A percentile compares a stretch with the other conserved stretches of the same genome.
phyloP scores from a whole-genome alignment of 2,888 invertebrate genomes.

The Nymphalis urticae region DNA sequence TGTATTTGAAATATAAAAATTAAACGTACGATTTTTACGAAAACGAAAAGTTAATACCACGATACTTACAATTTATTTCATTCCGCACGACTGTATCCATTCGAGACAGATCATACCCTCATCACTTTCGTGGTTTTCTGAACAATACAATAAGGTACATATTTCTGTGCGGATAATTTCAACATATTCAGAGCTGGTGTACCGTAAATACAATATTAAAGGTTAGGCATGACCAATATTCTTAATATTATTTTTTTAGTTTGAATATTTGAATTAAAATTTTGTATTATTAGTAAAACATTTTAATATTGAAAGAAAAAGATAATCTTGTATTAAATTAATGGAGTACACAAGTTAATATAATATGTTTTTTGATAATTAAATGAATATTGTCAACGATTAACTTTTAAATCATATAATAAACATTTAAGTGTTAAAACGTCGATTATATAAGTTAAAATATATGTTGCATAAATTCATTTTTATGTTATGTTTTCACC shows the following conservation, averaged over 20 bases:
- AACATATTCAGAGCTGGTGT: slow-evolving; percentile 22
- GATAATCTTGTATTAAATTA: no score
- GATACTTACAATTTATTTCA: slow-evolving; percentile 31
- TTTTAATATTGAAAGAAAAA: no score
- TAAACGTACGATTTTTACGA: background rate
- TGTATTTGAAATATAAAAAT: background rate
- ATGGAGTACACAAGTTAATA: no score
- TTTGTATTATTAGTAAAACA: no score
- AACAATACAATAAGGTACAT: slow-evolving; percentile 26
- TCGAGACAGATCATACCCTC: slow-evolving; percentile 32
- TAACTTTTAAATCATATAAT: no score
- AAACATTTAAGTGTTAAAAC: no score
- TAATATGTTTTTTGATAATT: no score
- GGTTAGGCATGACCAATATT: background rate
- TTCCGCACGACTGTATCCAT: slow-evolving; percentile 31
- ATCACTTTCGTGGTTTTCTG: slow-evolving; percentile 27
- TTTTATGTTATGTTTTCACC: background rate
- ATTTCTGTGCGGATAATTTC: slow-evolving; percentile 28
- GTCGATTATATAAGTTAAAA: background rate
- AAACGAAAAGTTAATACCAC: slow-evolving; percentile 4
- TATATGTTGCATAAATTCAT: background rate
- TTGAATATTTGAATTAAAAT: background rate
- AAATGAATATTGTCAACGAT: no score
- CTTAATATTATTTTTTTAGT: background rate
- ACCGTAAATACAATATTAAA: slow-evolving; percentile 19